phyloP scores from a whole-genome alignment of 35 echinoderm and acorn worm species.

The Diadema setosum region DNA sequence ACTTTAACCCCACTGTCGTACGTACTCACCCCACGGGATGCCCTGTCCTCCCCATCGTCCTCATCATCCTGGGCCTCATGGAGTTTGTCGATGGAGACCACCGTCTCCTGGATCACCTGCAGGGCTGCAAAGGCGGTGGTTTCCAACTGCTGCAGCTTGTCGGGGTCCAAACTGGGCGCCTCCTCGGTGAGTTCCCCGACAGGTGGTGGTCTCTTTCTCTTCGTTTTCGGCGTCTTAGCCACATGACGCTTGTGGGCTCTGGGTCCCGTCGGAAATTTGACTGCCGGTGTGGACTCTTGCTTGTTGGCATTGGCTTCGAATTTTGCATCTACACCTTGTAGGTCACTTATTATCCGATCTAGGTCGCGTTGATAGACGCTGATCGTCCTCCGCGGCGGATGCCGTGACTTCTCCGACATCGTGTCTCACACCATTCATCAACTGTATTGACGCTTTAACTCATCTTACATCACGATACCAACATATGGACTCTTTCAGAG shows the following conservation, averaged over 20 bases:
- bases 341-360: background rate
- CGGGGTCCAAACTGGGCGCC: background rate
- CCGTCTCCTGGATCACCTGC: background rate
- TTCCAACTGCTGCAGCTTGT: background rate
- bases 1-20: background rate
- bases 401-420: background rate
- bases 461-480: background rate
- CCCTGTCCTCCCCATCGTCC: background rate
- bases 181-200: background rate
- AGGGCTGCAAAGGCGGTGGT: background rate
- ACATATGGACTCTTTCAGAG: background rate
- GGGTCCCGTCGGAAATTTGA: background rate
- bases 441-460: background rate
- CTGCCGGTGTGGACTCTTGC: background rate
- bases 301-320: background rate
- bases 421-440: background rate
- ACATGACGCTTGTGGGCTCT: background rate
- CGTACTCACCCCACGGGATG: background rate
- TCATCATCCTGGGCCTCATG: background rate
- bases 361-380: background rate
- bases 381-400: background rate
- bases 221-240: background rate
- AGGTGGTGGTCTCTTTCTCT: background rate
- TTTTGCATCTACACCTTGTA: background rate
- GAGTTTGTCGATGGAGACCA: background rate